Evolutionary conservation across 2,888 invertebrate species (phyloP), one percentile per base, ranked within the genome.

Genomic region (Hyalella azteca): DNA sequence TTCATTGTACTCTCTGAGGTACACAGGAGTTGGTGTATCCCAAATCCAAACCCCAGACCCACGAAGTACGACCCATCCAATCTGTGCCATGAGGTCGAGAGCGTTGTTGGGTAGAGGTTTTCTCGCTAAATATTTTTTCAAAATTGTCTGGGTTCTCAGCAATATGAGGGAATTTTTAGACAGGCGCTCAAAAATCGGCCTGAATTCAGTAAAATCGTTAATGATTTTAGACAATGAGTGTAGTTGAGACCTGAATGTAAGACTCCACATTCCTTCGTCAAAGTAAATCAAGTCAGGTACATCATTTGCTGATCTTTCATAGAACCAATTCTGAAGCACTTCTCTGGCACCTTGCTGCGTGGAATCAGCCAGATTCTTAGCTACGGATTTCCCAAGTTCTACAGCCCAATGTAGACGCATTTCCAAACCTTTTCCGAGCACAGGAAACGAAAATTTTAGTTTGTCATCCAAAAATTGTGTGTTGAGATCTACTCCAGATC

Each of bases 1-100:
- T 36, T 81, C 79, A 15, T 40, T 13, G 32, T 76, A 48, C 54
- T 78, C 49, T 9, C 50, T 26, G n/a, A 77, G 54, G 50, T 49
- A 77, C 60, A 81, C 19, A 5, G 77, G 77, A 15, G 81, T 81
- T 26, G 48, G 78, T 11, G 81, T 66, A 26, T 81, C 81, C 81
- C 81, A 81, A 32, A 81, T 32, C 81, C 81, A 79, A 45, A 79
- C 73, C 9, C 75, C 77, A 19, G 49, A 26, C 7, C 39, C 26
- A 1, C 22, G 41, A 19, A 81, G 77, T 40, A 29, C 39, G 32
- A 11, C 36, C 81, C 81, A 79, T 15, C 79, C 41, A 19, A 50
- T 75, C n/a, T 77, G 22, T 45, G 78, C 79, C 60, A 81, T 81
- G 41, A 81, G 78, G 79, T 81, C 81, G 4, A 81, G 79, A 2